Evolutionary conservation across 2,113 vertebrate genomes (phyloP).

Genomic region (Barnardius zonarius): DNA sequence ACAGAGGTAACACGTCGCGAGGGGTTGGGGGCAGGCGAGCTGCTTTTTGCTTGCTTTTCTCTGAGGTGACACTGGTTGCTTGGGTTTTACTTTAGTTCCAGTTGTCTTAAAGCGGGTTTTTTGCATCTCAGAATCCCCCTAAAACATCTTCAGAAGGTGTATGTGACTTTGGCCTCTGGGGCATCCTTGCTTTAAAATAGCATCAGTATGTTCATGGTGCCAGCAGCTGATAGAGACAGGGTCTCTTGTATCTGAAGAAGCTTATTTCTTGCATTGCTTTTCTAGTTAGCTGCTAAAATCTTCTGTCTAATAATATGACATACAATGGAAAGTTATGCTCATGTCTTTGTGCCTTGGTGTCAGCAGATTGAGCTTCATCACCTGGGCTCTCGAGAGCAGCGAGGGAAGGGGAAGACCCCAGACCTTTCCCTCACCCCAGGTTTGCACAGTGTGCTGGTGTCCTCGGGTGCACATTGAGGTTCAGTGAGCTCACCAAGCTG

Average conservation of each 20-base stretch:
- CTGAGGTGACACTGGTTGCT: background rate
- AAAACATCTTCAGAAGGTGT: background rate
- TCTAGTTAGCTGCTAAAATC: background rate
- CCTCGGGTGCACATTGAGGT: rapidly evolving
- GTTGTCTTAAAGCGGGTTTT: background rate
- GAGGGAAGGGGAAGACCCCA: background rate
- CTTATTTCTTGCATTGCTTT: background rate
- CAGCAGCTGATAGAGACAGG: background rate
- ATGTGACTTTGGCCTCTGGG: background rate
- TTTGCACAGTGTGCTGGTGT: rapidly evolving
- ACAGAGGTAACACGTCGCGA: background rate
- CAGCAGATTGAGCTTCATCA: background rate
- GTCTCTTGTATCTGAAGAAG: background rate
- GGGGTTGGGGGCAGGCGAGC: background rate
- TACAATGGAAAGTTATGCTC: background rate
- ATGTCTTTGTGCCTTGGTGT: background rate
- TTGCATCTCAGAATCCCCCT: background rate
- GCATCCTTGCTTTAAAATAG: background rate
- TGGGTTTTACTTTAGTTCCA: background rate
- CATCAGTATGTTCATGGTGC: background rate
- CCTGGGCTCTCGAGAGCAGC: background rate
- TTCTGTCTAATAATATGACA: background rate
- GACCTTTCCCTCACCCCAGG: background rate
- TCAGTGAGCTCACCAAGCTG: background rate
- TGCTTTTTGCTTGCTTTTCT: background rate